Base-by-base conservation (phyloP, 2,888 invertebrate genomes). In the Drosophila maculinotata region DNA sequence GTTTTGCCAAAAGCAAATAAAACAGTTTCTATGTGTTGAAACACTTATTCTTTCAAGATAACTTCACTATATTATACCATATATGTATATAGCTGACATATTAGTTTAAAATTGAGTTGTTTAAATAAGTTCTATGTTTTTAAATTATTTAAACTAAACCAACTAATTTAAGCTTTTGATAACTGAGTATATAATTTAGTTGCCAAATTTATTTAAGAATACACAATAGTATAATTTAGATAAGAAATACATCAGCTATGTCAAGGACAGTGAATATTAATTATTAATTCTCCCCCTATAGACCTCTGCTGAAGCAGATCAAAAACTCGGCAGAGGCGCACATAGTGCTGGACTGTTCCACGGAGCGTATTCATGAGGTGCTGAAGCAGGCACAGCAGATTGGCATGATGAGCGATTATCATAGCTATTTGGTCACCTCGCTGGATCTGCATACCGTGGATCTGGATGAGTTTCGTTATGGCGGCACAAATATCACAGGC, bases 321-420 rank as follows among this genome's bases (percentile, higher is more conserved):
- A 97, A 97, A 92, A 97, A 97, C 91, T 96, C 97, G 0, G 97
- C 96, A 0, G 97, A 97, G 91, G 97, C 97, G 0, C 97, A 97
- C 90, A 97, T 98, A 76, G 96, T 98, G 5, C 92, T 98, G 53
- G 98, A 98, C 91, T 98, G 97, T 87, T 95, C 96, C 14, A 96
- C 96, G 0, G 96, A 97, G 62, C 94, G 96, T 88, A 96, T 97
- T 73, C 94, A 96, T 88, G 95, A 96, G 82, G 96, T 98, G 17
- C 92, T 98, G 58, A 97, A 97, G 89, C 97, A 98, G 92, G 98
- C 98, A 8, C 97, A 98, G 92, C 97, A 98, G 93, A 96, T 98
- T 77, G 98, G 98, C 70, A 97, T 98, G 97, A 97, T 98, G 96
- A 97, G 97, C 72, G 97, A 97, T 90, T 96, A 97, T 90, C 97